Percentiles rank a stretch among this genome's conserved stretches.
phyloP scores from a whole-genome alignment of 2,888 invertebrate genomes.

The Drymonia ruficornis region DNA sequence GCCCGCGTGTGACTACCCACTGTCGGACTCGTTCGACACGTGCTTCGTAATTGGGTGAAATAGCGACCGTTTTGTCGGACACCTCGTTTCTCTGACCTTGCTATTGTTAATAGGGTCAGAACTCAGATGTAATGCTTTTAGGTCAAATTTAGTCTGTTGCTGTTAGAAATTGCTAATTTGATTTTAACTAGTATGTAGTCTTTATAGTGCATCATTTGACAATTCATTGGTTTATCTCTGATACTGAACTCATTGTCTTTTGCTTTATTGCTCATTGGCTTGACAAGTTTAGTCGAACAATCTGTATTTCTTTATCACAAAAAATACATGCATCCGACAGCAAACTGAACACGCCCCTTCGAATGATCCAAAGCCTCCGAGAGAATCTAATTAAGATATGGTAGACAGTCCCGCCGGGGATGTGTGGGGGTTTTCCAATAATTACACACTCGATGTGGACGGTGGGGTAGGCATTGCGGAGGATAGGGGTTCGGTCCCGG shows the following conservation, averaged over 20 bases:
- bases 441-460: conserved; percentile 16
- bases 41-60: conserved; percentile 24
- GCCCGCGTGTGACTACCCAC: neutral
- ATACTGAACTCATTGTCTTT: too few species aligned
- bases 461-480: neutral
- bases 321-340: too few species aligned
- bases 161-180: neutral
- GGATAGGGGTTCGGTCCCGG: conserved; percentile 10
- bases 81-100: neutral
- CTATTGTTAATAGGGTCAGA: neutral
- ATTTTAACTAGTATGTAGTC: neutral
- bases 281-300: too few species aligned
- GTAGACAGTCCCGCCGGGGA: conserved; percentile 21
- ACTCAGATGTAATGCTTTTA: too few species aligned
- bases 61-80: neutral
- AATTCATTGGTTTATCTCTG: too few species aligned
- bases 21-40: conserved; percentile 12
- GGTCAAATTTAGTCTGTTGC: neutral
- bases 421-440: conserved; percentile 22
- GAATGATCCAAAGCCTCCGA: neutral
- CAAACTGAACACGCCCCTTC: neutral
- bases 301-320: too few species aligned
- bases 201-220: too few species aligned
- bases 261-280: neutral
- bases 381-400: conserved; percentile 34